phyloP scores from a whole-genome alignment of 2,113 vertebrate genomes.

The Raja brachyura region DNA sequence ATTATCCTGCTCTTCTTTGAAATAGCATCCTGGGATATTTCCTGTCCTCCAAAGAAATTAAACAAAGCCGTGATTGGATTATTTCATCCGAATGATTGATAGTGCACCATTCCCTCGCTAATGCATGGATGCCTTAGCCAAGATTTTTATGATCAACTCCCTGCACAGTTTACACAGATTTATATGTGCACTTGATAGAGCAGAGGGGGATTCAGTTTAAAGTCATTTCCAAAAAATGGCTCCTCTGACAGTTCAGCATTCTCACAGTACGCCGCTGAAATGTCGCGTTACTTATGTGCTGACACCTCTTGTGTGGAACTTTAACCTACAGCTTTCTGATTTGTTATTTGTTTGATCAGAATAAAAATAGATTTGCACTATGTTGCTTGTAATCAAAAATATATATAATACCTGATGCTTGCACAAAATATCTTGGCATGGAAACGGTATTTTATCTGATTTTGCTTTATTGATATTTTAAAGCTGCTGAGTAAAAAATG shows the following conservation, averaged over 20 bases:
- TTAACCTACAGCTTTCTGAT: not conserved
- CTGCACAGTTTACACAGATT: too few relatives aligned
- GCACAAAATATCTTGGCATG: not conserved
- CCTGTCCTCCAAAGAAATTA: too few relatives aligned
- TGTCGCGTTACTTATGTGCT: not conserved
- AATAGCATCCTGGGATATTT: not conserved
- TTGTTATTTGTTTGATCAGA: not conserved
- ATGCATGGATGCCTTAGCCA: too few relatives aligned
- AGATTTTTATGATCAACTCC: too few relatives aligned
- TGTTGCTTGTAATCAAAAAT: not conserved
- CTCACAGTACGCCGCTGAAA: not conserved
- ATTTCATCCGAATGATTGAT: too few relatives aligned
- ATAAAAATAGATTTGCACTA: not conserved
- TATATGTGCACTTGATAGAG: not conserved
- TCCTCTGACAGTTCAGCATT: not conserved
- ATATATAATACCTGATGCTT: not conserved
- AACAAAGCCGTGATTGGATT: too few relatives aligned
- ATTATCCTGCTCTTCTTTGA: not conserved
- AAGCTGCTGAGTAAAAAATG: not conserved
- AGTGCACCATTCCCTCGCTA: too few relatives aligned
- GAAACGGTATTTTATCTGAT: not conserved
- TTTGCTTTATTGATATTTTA: constrained; percentile 21
- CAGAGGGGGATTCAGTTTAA: not conserved
- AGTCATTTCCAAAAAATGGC: not conserved
- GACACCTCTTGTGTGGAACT: not conserved